A percentile compares a stretch with the other conserved stretches of the same genome.
These are phyloP conservation scores for Hydraecia micacea DNA, from an alignment of 2,888 invertebrate genomes.

Conservation along the genomic window DNA sequence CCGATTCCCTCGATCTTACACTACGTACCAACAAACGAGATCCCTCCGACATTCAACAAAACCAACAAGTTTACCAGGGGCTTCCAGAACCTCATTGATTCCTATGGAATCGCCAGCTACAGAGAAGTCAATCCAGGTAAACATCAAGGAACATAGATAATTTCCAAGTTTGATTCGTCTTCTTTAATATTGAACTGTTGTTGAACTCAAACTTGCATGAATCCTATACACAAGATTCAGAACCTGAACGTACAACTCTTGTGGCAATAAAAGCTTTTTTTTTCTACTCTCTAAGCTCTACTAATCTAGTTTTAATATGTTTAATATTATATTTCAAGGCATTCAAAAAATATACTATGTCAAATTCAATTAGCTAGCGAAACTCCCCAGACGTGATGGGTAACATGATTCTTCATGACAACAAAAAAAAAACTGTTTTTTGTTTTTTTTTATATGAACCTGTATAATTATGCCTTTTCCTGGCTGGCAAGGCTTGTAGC, in stretches of 20 bases:
- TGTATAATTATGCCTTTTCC: background rate
- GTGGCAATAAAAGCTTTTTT: background rate
- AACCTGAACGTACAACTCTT: background rate
- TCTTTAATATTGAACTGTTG: background rate
- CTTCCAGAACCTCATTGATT: slow-evolving; percentile 96
- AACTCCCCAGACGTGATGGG: no score
- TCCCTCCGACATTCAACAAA: slow-evolving; percentile 95
- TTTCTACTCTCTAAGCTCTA: no score
- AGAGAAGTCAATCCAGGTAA: slow-evolving; percentile 96
- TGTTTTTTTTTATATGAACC: background rate
- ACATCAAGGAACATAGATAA: background rate
- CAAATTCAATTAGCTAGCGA: background rate
- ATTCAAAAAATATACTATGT: no score
- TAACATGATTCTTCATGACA: background rate
- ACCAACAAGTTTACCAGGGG: slow-evolving; percentile 96
- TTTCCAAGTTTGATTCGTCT: background rate
- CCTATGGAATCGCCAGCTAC: slow-evolving; percentile 96
- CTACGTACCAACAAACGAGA: slow-evolving; percentile 93
- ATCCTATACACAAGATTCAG: background rate
- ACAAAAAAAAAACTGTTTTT: background rate
- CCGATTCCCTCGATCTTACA: slow-evolving; percentile 96
- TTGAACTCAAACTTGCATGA: background rate
- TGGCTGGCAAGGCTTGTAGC: background rate
- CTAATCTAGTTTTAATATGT: no score
- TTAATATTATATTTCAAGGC: no score